A percentile compares a stretch with the other conserved stretches of the same genome.
Evolutionary conservation across 2,797 vertebrate species (phyloP).

Genomic region (Enteromius treurensis): DNA sequence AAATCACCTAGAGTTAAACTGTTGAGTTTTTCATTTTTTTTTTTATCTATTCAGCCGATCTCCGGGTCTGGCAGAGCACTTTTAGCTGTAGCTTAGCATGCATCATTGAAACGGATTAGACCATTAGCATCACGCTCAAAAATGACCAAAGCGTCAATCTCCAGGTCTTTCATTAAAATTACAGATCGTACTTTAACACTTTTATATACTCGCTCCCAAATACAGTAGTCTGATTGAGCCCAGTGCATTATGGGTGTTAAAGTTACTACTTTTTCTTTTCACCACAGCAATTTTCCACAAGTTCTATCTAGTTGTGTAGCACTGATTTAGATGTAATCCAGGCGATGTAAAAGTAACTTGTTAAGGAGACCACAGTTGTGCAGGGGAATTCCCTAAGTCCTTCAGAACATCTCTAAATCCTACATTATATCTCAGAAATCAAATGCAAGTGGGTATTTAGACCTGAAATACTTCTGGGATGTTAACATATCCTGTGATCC

Average conservation of each 20-base stretch:
- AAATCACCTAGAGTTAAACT: too few relatives aligned
- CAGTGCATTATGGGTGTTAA: not conserved
- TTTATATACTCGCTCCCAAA: not conserved
- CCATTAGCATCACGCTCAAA: too few relatives aligned
- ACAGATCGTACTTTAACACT: not conserved
- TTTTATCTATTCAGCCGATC: too few relatives aligned
- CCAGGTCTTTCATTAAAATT: not conserved
- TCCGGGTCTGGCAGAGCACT: too few relatives aligned
- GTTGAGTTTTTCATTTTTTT: too few relatives aligned
- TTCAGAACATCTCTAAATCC: too few relatives aligned
- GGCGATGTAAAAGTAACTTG: not conserved
- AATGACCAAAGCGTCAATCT: not conserved
- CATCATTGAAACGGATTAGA: too few relatives aligned
- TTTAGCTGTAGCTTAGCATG: too few relatives aligned
- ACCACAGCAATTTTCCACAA: not conserved
- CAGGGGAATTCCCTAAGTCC: not conserved
- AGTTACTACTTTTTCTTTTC: not conserved
- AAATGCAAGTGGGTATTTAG: not conserved
- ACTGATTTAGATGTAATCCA: not conserved
- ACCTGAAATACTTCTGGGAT: not conserved
- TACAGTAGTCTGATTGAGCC: not conserved
- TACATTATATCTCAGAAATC: not conserved
- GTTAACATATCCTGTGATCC: not conserved
- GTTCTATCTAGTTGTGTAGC: not conserved
- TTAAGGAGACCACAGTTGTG: not conserved